Base-by-base conservation (phyloP, 2,797 vertebrate species). In the Onychomys leucogaster region DNA sequence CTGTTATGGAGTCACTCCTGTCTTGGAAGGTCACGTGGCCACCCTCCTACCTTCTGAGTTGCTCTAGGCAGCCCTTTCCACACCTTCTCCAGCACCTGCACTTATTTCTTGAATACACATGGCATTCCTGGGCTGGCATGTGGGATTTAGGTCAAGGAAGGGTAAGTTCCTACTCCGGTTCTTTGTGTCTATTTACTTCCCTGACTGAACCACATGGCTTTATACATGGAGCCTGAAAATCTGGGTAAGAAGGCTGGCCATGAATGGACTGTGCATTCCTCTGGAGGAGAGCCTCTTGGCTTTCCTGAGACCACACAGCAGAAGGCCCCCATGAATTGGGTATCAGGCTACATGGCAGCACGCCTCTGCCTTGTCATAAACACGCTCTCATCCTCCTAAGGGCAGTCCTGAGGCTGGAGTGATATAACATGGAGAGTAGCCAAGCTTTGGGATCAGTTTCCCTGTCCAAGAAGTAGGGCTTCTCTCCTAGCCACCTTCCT, bases 91-190 rank as follows among this genome's bases (percentile, higher is more conserved):
- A 80, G 55, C 46, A 85, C 55, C 34, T 75, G 65, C 4, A 9
- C 0, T 10, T 76, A 63, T 71, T 96, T 76, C 41, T 84, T 43
- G 59, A 77, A 32, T 43, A 4, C 19, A 55, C 0, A 0, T 75
- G 43, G 17, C 81, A 43, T 80, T 92, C 63, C 85, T 94, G 91
- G 23, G 32, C 14, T n/a, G 41, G 78, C 27, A n/a, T 13, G 69
- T 93, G 23, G 83, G 59, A 69, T 86, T 95, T 95, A 88, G 34
- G 55, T 78, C 73, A 59, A 78, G 75, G 92, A 71, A 46, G 41
- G 73, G 16, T 89, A 69, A 71, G n/a, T 85, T 95, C 76, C 77
- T 95, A 11, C 63, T 80, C 37, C 86, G 87, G 37, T 94, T 92
- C 77, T 84, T 63, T 63, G 2, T 52, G 76, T 82, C 90, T 90